Evolutionary conservation across 2,113 vertebrate genomes (phyloP).

Genomic region (Spea multiplicata): DNA sequence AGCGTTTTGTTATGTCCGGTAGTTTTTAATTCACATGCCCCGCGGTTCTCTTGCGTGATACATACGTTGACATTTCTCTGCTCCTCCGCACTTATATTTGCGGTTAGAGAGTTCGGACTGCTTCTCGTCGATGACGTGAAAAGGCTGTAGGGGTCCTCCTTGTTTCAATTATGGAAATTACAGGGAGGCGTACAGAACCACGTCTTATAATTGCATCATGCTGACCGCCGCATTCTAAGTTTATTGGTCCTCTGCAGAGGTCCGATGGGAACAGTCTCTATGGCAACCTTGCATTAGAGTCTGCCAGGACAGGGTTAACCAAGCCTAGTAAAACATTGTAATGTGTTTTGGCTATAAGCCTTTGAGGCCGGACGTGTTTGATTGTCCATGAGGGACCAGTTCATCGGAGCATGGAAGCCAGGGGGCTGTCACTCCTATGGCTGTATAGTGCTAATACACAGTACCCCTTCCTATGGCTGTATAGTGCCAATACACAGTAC

Average conservation of each 20-base stretch:
- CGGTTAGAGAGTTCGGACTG: background rate
- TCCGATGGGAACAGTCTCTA: conserved; percentile 26
- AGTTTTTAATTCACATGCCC: no score
- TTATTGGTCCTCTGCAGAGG: conserved; percentile 17
- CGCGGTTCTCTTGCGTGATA: no score
- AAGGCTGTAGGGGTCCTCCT: background rate
- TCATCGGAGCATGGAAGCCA: conserved; percentile 20
- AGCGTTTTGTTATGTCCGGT: no score
- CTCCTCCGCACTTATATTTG: no score
- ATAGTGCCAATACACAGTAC: background rate
- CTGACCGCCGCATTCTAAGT: conserved; percentile 16
- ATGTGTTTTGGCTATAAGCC: conserved; percentile 35
- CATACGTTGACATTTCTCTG: no score
- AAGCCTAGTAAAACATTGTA: conserved; percentile 21
- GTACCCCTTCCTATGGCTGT: background rate
- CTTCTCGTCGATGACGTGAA: background rate
- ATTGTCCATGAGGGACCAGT: conserved; percentile 28
- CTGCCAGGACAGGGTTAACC: conserved; percentile 20
- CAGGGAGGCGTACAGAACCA: conserved; percentile 13
- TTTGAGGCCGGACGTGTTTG: conserved; percentile 23
- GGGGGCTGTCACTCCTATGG: conserved; percentile 3
- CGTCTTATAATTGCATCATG: conserved; percentile 13
- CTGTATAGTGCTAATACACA: background rate
- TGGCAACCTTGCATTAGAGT: conserved; percentile 28
- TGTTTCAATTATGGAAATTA: conserved; percentile 28